Percentiles rank a stretch among this genome's conserved stretches.
phyloP scores from a whole-genome alignment of 2,888 invertebrate species.

The Morpho achilles region DNA sequence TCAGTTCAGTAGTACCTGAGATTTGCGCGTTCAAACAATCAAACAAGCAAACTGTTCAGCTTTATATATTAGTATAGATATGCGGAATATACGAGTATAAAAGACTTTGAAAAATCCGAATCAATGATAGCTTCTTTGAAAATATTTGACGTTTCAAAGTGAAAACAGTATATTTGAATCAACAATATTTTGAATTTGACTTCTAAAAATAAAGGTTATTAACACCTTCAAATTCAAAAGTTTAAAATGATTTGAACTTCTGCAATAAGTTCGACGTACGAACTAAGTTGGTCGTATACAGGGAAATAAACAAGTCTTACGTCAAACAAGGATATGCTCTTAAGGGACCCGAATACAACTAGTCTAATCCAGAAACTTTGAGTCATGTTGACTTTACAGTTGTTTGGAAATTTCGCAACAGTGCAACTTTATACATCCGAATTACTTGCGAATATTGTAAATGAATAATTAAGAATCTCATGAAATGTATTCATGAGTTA shows the following conservation, averaged over 20 bases:
- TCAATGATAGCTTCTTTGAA: too few relatives aligned
- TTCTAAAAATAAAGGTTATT: not conserved
- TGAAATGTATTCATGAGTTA: too few relatives aligned
- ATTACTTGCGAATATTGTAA: not conserved
- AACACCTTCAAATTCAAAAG: slow-evolving; percentile 20
- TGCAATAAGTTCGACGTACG: slow-evolving; percentile 11
- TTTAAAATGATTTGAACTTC: slow-evolving; percentile 22
- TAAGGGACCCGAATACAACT: slow-evolving; percentile 48
- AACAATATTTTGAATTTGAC: too few relatives aligned
- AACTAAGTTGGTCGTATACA: slow-evolving; percentile 12
- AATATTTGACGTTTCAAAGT: too few relatives aligned
- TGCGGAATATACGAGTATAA: too few relatives aligned
- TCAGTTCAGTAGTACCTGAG: too few relatives aligned
- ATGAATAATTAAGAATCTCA: too few relatives aligned
- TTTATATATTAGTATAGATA: too few relatives aligned
- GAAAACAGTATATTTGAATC: too few relatives aligned
- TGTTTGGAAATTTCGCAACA: slow-evolving; percentile 3
- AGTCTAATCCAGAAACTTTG: slow-evolving; percentile 61
- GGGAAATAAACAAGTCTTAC: slow-evolving; percentile 64
- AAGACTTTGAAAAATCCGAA: too few relatives aligned
- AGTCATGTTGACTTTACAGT: slow-evolving; percentile 19
- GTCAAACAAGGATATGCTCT: slow-evolving; percentile 76
- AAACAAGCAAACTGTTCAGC: too few relatives aligned
- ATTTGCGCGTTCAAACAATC: too few relatives aligned
- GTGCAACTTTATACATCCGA: slow-evolving; percentile 7